Evolutionary conservation across 2,888 invertebrate species (phyloP).

Genomic region (Phalera bucephala): DNA sequence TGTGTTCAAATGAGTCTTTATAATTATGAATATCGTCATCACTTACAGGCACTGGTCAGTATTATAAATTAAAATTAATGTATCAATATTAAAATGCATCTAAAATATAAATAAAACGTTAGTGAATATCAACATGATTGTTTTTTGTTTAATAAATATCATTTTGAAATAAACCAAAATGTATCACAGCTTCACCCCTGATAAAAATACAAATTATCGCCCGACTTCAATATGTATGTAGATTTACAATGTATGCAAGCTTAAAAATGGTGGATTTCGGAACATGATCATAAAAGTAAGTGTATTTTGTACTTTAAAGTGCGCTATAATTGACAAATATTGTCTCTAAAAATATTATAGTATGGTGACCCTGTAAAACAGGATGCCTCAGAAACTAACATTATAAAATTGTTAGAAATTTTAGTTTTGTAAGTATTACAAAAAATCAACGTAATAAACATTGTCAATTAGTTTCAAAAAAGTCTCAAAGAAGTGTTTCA

Average conservation of each 20-base stretch:
- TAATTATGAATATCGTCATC: constrained; percentile 70
- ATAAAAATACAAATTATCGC: constrained; percentile 33
- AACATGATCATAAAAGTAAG: constrained; percentile 56
- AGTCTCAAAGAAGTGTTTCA: not conserved
- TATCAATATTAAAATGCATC: constrained; percentile 29
- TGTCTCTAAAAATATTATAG: constrained; percentile 36
- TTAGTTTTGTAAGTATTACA: constrained; percentile 35
- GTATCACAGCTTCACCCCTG: constrained; percentile 71
- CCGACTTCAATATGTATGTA: constrained; percentile 21
- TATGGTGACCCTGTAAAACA: constrained; percentile 22
- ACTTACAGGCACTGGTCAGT: constrained; percentile 78
- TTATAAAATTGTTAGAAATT: constrained; percentile 27
- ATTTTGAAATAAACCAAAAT: constrained; percentile 28
- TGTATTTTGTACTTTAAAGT: constrained; percentile 72
- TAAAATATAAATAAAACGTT: constrained; percentile 23
- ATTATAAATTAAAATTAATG: constrained; percentile 38
- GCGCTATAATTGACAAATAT: constrained; percentile 55
- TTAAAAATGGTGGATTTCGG: constrained; percentile 53
- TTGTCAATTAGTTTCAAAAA: constrained; percentile 13
- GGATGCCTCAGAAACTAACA: constrained; percentile 24
- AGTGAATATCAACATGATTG: constrained; percentile 13
- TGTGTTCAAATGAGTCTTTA: constrained; percentile 33
- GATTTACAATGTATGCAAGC: constrained; percentile 26
- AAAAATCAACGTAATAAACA: constrained; percentile 26
- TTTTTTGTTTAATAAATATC: constrained; percentile 13